Conservation (phyloP, 2,888 invertebrate genomes). For the Sinelater perroti region DNA sequence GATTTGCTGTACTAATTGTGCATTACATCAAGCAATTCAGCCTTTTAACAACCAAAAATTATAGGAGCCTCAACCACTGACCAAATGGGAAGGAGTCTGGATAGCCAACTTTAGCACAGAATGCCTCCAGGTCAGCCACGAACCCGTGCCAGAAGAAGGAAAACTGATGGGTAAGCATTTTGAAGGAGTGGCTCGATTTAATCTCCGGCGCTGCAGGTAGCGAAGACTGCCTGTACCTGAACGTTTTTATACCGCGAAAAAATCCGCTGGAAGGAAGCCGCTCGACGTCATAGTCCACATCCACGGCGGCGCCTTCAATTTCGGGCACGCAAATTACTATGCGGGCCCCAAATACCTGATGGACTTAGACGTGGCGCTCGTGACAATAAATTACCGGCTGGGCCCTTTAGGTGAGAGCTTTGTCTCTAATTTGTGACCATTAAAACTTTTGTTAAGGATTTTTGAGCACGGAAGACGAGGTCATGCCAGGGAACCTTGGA, state of each 20-base stretch:
- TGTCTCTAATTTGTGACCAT: neutral
- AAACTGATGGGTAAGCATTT: neutral
- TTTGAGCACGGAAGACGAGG: slow-evolving; percentile 73
- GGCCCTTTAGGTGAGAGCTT: slow-evolving; percentile 72
- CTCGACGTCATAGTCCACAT: slow-evolving; percentile 69
- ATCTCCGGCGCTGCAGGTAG: slow-evolving; percentile 65
- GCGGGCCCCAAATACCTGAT: slow-evolving; percentile 62
- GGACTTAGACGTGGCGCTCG: slow-evolving; percentile 68
- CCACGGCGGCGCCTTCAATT: slow-evolving; percentile 72
- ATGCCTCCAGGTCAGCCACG: slow-evolving; percentile 27
- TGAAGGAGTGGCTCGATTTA: too few species aligned
- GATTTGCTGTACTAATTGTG: too few species aligned
- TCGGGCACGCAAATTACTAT: slow-evolving; percentile 63
- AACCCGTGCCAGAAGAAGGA: neutral
- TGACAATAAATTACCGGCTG: slow-evolving; percentile 71
- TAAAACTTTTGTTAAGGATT: slow-evolving; percentile 66
- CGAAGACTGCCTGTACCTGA: slow-evolving; percentile 70
- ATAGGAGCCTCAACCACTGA: slow-evolving; percentile 36
- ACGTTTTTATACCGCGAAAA: slow-evolving; percentile 65
- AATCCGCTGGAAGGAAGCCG: slow-evolving; percentile 50
- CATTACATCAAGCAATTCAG: too few species aligned
- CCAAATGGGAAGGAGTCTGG: slow-evolving; percentile 40
- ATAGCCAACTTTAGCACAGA: slow-evolving; percentile 30
- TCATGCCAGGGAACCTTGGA: slow-evolving; percentile 73
- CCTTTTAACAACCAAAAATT: too few species aligned